Percentiles rank a stretch among this genome's conserved stretches.
Conservation (phyloP, 2,113 vertebrate species). For the Malurus alboscapulatus region DNA sequence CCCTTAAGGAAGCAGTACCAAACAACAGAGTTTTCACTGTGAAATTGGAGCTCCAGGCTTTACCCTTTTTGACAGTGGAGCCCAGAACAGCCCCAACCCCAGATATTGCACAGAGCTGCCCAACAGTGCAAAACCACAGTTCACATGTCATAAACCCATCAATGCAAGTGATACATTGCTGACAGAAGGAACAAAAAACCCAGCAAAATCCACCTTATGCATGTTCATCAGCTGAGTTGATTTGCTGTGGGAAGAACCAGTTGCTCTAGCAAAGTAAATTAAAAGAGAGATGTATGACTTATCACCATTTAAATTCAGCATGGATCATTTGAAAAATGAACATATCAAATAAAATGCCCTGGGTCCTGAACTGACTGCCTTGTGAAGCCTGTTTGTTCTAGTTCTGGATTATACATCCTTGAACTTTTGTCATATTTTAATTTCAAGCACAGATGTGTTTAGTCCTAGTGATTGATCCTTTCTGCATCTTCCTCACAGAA, state of each 20-base stretch:
- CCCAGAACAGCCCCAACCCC: not conserved
- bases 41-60: not conserved
- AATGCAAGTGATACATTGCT: not conserved
- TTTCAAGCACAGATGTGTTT: not conserved
- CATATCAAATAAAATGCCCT: conserved; percentile 35
- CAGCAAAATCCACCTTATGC: not conserved
- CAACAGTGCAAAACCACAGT: not conserved
- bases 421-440: not conserved
- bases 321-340: conserved; percentile 6
- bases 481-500: not conserved
- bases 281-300: not conserved
- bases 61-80: not conserved
- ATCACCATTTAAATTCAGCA: conserved; percentile 12
- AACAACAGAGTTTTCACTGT: not conserved
- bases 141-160: not conserved
- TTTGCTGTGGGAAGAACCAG: not conserved
- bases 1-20: not conserved
- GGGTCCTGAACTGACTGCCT: not conserved
- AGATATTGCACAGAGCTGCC: not conserved
- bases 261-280: not conserved
- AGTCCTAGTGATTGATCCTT: not conserved
- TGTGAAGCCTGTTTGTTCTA: not conserved
- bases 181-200: not conserved
- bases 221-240: not conserved
- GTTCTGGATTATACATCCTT: not conserved